Conservation (phyloP, 2,113 vertebrate genomes). For the Pelobates fuscus region DNA sequence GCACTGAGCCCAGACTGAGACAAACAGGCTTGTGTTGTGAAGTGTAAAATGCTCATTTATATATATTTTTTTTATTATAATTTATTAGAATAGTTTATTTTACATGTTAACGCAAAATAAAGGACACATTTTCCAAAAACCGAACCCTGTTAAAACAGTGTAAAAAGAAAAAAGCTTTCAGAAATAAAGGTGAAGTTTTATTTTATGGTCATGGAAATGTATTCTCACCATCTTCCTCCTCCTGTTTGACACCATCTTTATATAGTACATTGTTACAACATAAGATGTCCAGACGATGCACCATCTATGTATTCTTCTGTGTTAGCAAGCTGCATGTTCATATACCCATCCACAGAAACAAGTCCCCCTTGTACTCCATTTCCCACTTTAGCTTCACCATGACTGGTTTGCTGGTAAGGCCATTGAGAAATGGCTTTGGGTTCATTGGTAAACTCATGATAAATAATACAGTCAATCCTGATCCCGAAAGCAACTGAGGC, state of each 20-base stretch:
- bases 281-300: conserved; percentile 92
- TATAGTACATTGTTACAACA: conserved; percentile 98
- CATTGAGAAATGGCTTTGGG: conserved; percentile 96
- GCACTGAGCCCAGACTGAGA: no score
- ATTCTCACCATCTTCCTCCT: conserved; percentile 97
- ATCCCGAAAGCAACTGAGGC: no score
- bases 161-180: conserved; percentile 1
- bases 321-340: conserved; percentile 99
- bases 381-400: conserved; percentile 99
- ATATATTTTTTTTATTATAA: no score
- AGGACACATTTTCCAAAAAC: neutral
- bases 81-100: conserved; percentile 3
- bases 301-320: conserved; percentile 98
- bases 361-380: conserved; percentile 97
- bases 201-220: conserved; percentile 68
- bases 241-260: conserved; percentile 97
- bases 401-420: conserved; percentile 94
- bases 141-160: neutral
- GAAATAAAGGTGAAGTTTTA: conserved; percentile 56
- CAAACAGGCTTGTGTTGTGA: no score
- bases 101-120: conserved; percentile 12
- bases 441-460: conserved; percentile 98
- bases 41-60: no score
- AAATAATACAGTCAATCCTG: no score
- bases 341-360: conserved; percentile 95